Conservation (phyloP, 2,888 invertebrate genomes). For the Caenorhabditis parvicauda region DNA sequence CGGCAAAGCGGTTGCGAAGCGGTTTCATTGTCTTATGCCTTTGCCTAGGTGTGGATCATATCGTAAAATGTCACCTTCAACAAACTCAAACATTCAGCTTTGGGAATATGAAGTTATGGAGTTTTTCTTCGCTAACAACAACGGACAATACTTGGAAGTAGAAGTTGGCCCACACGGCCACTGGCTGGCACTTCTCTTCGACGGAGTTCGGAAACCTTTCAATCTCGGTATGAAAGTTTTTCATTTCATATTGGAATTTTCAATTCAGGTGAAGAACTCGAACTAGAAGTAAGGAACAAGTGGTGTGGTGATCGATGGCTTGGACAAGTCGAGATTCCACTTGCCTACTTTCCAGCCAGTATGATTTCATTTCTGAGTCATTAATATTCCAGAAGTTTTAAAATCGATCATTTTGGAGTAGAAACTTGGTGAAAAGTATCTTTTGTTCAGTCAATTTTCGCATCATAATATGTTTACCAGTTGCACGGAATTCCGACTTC, state of each 20-base stretch:
- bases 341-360: slow-evolving; percentile 65
- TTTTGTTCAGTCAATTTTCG: too few species aligned
- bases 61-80: not conserved
- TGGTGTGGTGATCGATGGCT: slow-evolving; percentile 55
- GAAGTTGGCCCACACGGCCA: slow-evolving; percentile 67
- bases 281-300: slow-evolving; percentile 53
- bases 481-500: too few species aligned
- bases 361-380: not conserved
- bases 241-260: not conserved
- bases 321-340: slow-evolving; percentile 66
- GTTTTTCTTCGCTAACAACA: slow-evolving; percentile 67
- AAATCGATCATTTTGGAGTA: slow-evolving; percentile 2
- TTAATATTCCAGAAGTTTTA: slow-evolving; percentile 7
- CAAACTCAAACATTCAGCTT: slow-evolving; percentile 40
- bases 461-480: too few species aligned
- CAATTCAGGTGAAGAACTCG: slow-evolving; percentile 54
- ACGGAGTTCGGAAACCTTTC: slow-evolving; percentile 65
- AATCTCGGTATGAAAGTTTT: slow-evolving; percentile 59
- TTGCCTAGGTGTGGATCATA: too few species aligned
- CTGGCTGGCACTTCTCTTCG: slow-evolving; percentile 64
- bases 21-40: too few species aligned
- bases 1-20: too few species aligned
- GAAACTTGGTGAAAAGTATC: too few species aligned
- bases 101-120: slow-evolving; percentile 66
- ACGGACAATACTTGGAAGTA: slow-evolving; percentile 66